These are phyloP conservation scores for Diarsia mendica DNA, from an alignment of 2,888 invertebrate genomes.

Conservation along the genomic window DNA sequence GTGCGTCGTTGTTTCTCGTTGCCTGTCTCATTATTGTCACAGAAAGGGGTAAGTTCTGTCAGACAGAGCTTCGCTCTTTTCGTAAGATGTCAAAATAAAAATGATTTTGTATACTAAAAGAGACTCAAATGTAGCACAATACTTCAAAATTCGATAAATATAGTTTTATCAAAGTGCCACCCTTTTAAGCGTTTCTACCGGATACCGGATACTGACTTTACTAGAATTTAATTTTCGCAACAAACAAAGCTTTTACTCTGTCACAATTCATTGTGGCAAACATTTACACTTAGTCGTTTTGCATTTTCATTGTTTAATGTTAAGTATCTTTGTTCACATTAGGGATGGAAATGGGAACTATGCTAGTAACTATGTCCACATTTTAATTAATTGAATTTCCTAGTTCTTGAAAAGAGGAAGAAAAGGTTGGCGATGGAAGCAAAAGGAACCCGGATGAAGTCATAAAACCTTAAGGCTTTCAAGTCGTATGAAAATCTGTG, in stretches of 20 bases:
- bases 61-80: slow-evolving; percentile 67
- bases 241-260: slow-evolving; percentile 83
- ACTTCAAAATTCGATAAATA: slow-evolving; percentile 63
- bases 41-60: slow-evolving; percentile 73
- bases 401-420: slow-evolving; percentile 9
- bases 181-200: slow-evolving; percentile 73
- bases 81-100: slow-evolving; percentile 70
- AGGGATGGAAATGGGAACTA: slow-evolving; percentile 50
- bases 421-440: not conserved
- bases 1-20: slow-evolving; percentile 73
- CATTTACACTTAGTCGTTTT: slow-evolving; percentile 75
- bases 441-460: slow-evolving; percentile 64
- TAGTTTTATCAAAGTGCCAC: slow-evolving; percentile 67
- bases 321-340: slow-evolving; percentile 68
- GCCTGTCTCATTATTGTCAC: slow-evolving; percentile 79
- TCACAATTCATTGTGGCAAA: slow-evolving; percentile 82
- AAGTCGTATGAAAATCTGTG: slow-evolving; percentile 76
- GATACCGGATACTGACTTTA: slow-evolving; percentile 72
- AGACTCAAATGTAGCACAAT: slow-evolving; percentile 46
- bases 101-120: slow-evolving; percentile 55
- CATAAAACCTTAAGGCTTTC: slow-evolving; percentile 71
- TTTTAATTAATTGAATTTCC: slow-evolving; percentile 31
- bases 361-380: slow-evolving; percentile 5
- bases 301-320: slow-evolving; percentile 78
- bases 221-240: slow-evolving; percentile 81